Evolutionary conservation across 1,140 invertebrate species (phyloP).

Genomic region (Oryzaephilus surinamensis): DNA sequence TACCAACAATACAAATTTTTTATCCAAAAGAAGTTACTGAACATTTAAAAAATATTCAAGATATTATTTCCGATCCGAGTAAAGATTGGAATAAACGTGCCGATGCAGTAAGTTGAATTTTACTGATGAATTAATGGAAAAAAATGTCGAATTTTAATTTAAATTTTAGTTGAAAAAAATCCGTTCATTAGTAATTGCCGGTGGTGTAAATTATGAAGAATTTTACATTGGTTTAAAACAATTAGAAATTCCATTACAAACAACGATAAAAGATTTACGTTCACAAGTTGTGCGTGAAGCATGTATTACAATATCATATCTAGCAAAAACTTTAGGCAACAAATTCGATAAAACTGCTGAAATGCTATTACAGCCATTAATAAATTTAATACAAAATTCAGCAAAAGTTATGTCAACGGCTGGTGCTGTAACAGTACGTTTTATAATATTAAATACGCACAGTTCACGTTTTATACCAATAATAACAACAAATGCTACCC

Average conservation of each 20-base stretch:
- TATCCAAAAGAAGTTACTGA: constrained; percentile 77
- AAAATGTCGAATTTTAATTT: constrained; percentile 9
- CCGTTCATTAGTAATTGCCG: constrained; percentile 69
- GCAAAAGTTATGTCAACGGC: constrained; percentile 92
- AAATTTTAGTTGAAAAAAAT: constrained; percentile 67
- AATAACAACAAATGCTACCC: constrained; percentile 63
- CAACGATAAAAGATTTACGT: constrained; percentile 80
- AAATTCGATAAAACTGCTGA: constrained; percentile 82
- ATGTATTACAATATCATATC: constrained; percentile 87
- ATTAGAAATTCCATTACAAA: constrained; percentile 70
- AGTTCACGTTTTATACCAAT: constrained; percentile 76
- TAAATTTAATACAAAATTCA: constrained; percentile 90
- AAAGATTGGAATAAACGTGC: constrained; percentile 89
- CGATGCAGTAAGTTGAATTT: constrained; percentile 58
- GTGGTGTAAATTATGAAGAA: constrained; percentile 69
- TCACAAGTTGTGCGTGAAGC: constrained; percentile 86
- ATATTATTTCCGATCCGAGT: constrained; percentile 65
- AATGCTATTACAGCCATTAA: constrained; percentile 67
- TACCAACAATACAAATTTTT: constrained; percentile 72
- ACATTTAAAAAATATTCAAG: constrained; percentile 62
- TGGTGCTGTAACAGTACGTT: constrained; percentile 74
- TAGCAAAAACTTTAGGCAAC: constrained; percentile 71
- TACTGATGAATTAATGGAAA: constrained; percentile 5
- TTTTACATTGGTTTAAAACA: constrained; percentile 69
- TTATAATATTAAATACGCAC: constrained; percentile 84